Conservation (phyloP, 2,113 vertebrate species). For the Hemichromis elongatus region DNA sequence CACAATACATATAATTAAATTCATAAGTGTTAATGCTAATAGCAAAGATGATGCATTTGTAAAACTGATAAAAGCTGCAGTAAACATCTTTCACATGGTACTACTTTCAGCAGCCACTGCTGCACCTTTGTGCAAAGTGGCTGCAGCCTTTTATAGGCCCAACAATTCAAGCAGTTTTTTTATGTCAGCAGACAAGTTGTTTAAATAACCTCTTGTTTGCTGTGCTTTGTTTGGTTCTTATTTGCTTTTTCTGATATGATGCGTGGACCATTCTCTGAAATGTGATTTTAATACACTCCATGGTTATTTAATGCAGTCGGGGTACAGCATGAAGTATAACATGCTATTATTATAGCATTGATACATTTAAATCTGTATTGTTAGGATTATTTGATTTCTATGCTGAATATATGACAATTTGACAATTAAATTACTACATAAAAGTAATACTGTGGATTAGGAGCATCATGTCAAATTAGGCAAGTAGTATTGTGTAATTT, state of each 20-base stretch:
- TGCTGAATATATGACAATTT: neutral
- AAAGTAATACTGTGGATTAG: neutral
- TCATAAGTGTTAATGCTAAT: neutral
- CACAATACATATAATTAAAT: neutral
- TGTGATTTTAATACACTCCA: neutral
- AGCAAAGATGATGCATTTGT: neutral
- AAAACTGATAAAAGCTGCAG: neutral
- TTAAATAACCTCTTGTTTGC: neutral
- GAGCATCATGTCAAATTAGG: neutral
- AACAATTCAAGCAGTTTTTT: neutral
- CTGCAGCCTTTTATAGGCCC: conserved; percentile 2
- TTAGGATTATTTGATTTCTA: neutral
- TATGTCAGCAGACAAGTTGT: conserved; percentile 14
- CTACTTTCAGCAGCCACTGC: neutral
- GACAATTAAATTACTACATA: no score
- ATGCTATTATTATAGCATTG: neutral
- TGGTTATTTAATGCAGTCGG: neutral
- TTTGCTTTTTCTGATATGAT: neutral
- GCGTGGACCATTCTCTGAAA: neutral
- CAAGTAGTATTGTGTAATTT: neutral
- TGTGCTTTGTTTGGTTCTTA: neutral
- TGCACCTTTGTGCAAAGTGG: neutral
- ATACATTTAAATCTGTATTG: neutral
- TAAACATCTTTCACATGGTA: neutral
- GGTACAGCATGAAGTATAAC: neutral